Percentiles rank a stretch among this genome's conserved stretches.
These are phyloP conservation scores for Caenorhabditis remanei DNA, from an alignment of 1,140 invertebrate species.

Conservation along the genomic window DNA sequence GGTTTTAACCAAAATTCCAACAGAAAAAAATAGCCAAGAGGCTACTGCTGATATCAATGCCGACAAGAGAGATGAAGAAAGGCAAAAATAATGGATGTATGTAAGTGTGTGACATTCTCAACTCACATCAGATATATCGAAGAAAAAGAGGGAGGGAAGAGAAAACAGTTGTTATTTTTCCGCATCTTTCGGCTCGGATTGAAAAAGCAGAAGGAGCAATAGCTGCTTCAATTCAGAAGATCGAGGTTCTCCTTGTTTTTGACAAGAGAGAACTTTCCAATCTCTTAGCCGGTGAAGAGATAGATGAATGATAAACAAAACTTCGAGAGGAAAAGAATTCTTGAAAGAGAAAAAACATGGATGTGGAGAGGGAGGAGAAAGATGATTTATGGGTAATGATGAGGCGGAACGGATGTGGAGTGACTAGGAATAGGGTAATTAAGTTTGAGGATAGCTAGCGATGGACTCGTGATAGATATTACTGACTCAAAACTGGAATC, in stretches of 20 bases:
- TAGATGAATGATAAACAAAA: not conserved
- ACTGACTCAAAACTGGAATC: too few relatives aligned
- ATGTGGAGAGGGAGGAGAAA: too few relatives aligned
- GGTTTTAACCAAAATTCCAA: too few relatives aligned
- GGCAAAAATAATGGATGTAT: slow-evolving; percentile 12
- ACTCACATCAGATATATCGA: not conserved
- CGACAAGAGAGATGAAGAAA: not conserved
- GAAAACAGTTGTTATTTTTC: slow-evolving; percentile 32
- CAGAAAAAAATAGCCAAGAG: not conserved
- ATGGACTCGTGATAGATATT: too few relatives aligned
- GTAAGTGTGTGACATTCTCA: not conserved
- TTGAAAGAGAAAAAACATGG: too few relatives aligned
- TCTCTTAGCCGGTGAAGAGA: not conserved
- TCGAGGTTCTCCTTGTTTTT: not conserved
- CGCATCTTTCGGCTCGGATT: not conserved
- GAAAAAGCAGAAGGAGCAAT: not conserved
- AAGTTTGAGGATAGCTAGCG: too few relatives aligned
- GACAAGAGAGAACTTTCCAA: not conserved
- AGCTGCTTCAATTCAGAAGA: not conserved
- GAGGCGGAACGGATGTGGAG: too few relatives aligned
- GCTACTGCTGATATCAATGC: not conserved
- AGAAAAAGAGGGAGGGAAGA: not conserved
- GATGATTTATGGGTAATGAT: too few relatives aligned
- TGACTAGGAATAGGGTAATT: too few relatives aligned
- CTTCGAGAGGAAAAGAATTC: not conserved